phyloP scores from a whole-genome alignment of 1,140 invertebrate species.

The Proales similis region DNA sequence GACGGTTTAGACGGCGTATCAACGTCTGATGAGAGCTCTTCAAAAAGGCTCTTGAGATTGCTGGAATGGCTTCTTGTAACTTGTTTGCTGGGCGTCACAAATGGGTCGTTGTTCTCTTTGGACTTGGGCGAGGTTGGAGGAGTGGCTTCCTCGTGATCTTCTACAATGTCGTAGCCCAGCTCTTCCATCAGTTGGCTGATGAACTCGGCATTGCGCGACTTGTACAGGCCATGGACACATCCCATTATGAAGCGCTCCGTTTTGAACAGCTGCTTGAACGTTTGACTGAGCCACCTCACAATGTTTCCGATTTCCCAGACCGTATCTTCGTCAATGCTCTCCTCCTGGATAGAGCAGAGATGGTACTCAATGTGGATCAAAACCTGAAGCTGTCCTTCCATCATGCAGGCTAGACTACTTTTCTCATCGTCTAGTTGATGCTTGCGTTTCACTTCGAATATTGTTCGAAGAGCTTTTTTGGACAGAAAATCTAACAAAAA shows the following conservation, averaged over 20 bases:
- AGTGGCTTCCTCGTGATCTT: conserved; percentile 14
- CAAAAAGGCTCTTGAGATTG: no score
- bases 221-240: neutral
- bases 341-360: neutral
- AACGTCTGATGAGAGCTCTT: no score
- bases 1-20: no score
- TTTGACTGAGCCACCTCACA: conserved; percentile 26
- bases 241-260: conserved; percentile 24
- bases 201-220: neutral
- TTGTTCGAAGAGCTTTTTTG: no score
- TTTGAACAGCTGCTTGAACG: conserved; percentile 34
- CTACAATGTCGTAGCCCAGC: conserved; percentile 31
- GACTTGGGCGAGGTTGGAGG: no score
- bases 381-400: conserved; percentile 28
- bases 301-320: conserved; percentile 32
- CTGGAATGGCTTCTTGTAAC: no score
- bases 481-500: no score
- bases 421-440: no score
- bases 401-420: no score
- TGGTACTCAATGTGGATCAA: neutral
- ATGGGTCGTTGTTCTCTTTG: no score
- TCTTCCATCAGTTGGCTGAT: conserved; percentile 31
- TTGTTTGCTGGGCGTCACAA: no score
- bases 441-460: no score
- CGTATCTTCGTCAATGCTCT: conserved; percentile 21